Percentiles rank a stretch among this genome's conserved stretches.
Conservation (phyloP, 2,113 vertebrate genomes). For the Scortum barcoo region DNA sequence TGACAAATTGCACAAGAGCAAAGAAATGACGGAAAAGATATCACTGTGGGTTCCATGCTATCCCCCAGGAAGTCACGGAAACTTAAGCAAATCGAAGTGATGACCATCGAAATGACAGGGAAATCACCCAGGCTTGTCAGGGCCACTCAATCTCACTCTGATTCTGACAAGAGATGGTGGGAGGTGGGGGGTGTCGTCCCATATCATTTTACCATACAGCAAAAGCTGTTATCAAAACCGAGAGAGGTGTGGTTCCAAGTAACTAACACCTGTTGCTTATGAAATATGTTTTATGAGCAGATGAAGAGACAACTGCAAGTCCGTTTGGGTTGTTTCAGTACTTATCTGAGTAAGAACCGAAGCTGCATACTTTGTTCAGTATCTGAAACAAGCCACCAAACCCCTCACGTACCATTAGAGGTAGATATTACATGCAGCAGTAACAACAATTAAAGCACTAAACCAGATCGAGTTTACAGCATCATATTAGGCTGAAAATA, state of each 20-base stretch:
- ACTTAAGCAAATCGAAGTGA: constrained; percentile 65
- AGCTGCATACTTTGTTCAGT: not conserved
- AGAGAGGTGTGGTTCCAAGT: constrained; percentile 27
- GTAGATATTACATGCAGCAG: not conserved
- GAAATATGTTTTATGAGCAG: constrained; percentile 14
- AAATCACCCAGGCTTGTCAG: constrained; percentile 64
- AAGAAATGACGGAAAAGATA: constrained; percentile 61
- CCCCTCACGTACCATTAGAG: constrained; percentile 14
- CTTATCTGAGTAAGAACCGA: constrained; percentile 27
- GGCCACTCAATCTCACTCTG: constrained; percentile 55
- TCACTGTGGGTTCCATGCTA: constrained; percentile 33
- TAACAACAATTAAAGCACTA: not conserved
- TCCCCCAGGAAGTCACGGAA: constrained; percentile 54
- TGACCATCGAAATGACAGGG: constrained; percentile 69
- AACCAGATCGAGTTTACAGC: not conserved
- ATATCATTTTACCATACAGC: constrained; percentile 53
- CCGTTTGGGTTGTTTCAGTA: constrained; percentile 53
- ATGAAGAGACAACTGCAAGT: constrained; percentile 11
- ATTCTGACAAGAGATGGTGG: constrained; percentile 40
- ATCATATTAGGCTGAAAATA: not conserved
- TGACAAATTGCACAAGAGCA: constrained; percentile 51
- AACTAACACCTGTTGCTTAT: constrained; percentile 55
- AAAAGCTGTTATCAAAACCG: constrained; percentile 49
- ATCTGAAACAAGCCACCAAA: constrained; percentile 34
- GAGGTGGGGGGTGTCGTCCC: constrained; percentile 28